These are phyloP conservation scores for Hylomyscus alleni DNA, from an alignment of 2,797 vertebrate species.

Conservation along the genomic window DNA sequence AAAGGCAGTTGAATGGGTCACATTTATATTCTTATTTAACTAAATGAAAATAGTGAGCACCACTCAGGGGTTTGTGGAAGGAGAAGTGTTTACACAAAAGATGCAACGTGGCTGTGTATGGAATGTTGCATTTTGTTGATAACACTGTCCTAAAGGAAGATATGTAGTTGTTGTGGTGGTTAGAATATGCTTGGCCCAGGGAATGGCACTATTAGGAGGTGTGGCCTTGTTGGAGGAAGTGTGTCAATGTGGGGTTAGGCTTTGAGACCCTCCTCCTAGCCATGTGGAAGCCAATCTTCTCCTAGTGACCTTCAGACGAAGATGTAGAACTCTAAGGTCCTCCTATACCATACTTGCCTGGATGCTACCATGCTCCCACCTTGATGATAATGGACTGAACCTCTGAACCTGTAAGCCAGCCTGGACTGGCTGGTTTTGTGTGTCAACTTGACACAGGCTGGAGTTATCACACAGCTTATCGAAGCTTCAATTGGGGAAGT, in stretches of 20 bases:
- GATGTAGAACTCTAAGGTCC: neutral
- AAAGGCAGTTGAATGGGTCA: constrained; percentile 27
- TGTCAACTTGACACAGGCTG: too few species aligned
- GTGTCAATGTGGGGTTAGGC: neutral
- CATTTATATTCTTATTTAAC: constrained; percentile 40
- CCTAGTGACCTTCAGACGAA: neutral
- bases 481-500: too few species aligned
- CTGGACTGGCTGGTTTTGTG: too few species aligned
- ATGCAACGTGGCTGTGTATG: neutral
- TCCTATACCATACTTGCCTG: neutral
- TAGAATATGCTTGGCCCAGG: neutral
- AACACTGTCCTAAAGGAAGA: constrained; percentile 48
- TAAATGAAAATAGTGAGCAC: constrained; percentile 53
- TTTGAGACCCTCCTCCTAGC: neutral
- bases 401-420: neutral
- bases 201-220: neutral
- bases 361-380: too few species aligned
- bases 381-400: neutral
- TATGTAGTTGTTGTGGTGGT: neutral
- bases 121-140: neutral
- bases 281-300: neutral
- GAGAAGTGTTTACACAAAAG: constrained; percentile 43
- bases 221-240: neutral
- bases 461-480: too few species aligned
- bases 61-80: neutral